phyloP scores from a whole-genome alignment of 92 coral and sea anemone genomes.

The Parazoanthus atlanticus region DNA sequence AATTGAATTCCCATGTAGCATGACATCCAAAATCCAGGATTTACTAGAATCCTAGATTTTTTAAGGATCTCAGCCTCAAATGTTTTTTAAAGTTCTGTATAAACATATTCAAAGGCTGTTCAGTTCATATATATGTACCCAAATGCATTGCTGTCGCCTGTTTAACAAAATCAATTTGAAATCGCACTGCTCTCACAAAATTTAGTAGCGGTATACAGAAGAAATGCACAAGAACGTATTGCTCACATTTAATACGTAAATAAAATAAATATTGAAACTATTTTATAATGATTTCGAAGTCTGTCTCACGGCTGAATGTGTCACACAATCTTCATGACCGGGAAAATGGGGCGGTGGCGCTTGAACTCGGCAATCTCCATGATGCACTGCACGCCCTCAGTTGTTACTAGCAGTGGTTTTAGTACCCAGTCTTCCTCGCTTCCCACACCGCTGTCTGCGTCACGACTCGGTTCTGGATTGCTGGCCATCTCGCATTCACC shows the following conservation, averaged over 20 bases:
- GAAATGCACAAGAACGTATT: neutral
- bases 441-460: conserved; percentile 70
- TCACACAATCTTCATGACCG: conserved; percentile 72
- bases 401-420: conserved; percentile 58
- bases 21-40: too few species aligned
- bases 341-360: conserved; percentile 71
- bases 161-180: too few species aligned
- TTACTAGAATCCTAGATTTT: too few species aligned
- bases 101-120: too few species aligned
- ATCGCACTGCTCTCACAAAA: too few species aligned
- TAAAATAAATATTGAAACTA: neutral
- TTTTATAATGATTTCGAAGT: neutral
- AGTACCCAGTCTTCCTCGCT: conserved; percentile 75
- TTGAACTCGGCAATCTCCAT: conserved; percentile 75
- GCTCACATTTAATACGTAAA: neutral
- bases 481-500: conserved; percentile 61
- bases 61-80: too few species aligned
- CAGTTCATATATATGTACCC: too few species aligned
- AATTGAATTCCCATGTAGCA: too few species aligned
- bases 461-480: conserved; percentile 44
- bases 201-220: neutral
- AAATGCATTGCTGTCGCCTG: too few species aligned
- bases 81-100: too few species aligned
- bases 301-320: neutral
- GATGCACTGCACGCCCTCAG: conserved; percentile 56